Conservation (phyloP, 2,797 vertebrate species). For the Aulostomus chinensis region DNA sequence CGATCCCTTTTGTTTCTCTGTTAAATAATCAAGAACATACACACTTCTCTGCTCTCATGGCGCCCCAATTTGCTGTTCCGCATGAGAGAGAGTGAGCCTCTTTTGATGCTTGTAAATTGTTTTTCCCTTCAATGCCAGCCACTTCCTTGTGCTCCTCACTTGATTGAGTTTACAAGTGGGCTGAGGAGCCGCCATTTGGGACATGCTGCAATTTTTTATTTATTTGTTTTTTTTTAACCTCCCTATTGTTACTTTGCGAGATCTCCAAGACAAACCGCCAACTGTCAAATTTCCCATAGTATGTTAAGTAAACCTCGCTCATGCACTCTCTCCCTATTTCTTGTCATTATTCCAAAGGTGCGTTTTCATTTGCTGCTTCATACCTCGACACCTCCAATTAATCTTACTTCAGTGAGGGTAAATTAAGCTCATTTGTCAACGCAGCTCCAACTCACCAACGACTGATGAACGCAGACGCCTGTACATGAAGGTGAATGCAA, state of each 20-base stretch:
- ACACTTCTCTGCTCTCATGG: conserved; percentile 41
- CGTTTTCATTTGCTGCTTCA: conserved; percentile 77
- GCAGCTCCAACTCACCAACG: conserved; percentile 50
- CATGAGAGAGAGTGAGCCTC: conserved; percentile 33
- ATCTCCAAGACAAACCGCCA: conserved; percentile 38
- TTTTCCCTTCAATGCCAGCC: conserved; percentile 53
- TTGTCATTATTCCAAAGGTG: conserved; percentile 75
- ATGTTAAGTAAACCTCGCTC: conserved; percentile 50
- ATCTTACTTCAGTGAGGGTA: conserved; percentile 75
- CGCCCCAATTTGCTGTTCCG: conserved; percentile 58
- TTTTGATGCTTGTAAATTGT: conserved; percentile 63
- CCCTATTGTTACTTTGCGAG: conserved; percentile 36
- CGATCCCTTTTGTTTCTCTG: conserved; percentile 54
- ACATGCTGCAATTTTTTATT: conserved; percentile 9
- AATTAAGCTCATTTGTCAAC: conserved; percentile 77
- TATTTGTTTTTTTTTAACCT: neutral
- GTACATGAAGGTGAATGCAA: conserved; percentile 72
- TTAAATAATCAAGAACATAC: conserved; percentile 60
- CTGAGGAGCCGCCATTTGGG: conserved; percentile 42
- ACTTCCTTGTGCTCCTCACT: conserved; percentile 50
- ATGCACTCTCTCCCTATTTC: conserved; percentile 27
- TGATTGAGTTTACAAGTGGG: conserved; percentile 74
- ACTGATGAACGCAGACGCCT: conserved; percentile 65
- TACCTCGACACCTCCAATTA: conserved; percentile 79
- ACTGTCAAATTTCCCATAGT: conserved; percentile 43